Conservation (phyloP, 1,140 invertebrate species). For the Cataglyphis hispanica region DNA sequence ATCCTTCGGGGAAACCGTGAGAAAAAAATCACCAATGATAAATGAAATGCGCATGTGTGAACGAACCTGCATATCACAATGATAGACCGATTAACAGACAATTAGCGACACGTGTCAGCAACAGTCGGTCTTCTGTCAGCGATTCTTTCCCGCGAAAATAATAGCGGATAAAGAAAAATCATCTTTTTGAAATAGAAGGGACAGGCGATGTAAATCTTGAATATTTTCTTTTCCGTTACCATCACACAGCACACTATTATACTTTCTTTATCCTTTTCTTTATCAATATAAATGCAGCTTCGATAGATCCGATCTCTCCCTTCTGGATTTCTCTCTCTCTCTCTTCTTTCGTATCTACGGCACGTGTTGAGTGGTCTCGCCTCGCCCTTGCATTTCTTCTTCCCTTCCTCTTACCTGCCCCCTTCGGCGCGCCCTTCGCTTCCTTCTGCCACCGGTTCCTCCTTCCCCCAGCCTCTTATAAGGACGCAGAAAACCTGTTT, state of each 20-base stretch:
- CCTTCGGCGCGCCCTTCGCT: constrained; percentile 47
- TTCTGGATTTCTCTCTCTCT: not conserved
- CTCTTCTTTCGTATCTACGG: constrained; percentile 30
- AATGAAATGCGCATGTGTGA: not conserved
- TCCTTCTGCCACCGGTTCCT: constrained; percentile 52
- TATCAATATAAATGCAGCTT: constrained; percentile 45
- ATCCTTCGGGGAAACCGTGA: constrained; percentile 38
- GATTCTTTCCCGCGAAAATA: constrained; percentile 64
- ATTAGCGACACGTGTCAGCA: constrained; percentile 53
- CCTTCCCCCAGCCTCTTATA: constrained; percentile 68
- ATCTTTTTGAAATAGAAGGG: constrained; percentile 43
- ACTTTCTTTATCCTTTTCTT: constrained; percentile 40
- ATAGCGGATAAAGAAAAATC: constrained; percentile 29
- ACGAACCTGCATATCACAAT: not conserved
- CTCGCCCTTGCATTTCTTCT: constrained; percentile 72
- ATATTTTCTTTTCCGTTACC: constrained; percentile 43
- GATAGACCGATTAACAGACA: constrained; percentile 4
- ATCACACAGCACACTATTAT: not conserved
- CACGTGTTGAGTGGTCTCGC: constrained; percentile 74
- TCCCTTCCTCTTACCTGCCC: constrained; percentile 45
- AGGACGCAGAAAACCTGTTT: constrained; percentile 79
- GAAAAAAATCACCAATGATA: not conserved
- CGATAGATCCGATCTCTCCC: constrained; percentile 47
- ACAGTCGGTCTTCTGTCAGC: constrained; percentile 1
- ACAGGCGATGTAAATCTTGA: constrained; percentile 2